Evolutionary conservation across 2,888 invertebrate species (phyloP).

Genomic region (Diachrysia chrysitis): DNA sequence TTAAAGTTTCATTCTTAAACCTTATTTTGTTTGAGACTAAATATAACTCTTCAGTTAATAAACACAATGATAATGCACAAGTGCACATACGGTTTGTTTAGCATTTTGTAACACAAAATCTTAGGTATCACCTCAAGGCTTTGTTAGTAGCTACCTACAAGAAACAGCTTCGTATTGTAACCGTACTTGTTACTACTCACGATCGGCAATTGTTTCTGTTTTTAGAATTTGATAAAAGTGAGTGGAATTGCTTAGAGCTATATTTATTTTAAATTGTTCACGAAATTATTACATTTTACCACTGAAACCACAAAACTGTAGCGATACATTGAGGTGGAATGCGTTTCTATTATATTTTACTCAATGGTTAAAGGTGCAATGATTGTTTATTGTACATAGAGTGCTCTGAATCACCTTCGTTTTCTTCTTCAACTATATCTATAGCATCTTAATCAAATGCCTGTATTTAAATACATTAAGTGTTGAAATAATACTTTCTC

Average conservation of each 20-base stretch:
- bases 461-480: neutral
- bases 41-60: neutral
- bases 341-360: neutral
- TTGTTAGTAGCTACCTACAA: conserved; percentile 14
- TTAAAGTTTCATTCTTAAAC: no score
- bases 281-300: conserved; percentile 28
- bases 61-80: no score
- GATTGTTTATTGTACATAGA: neutral
- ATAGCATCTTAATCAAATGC: neutral
- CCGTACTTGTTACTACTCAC: conserved; percentile 55
- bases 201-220: conserved; percentile 47
- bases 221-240: conserved; percentile 26
- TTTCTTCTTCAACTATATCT: neutral
- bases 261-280: conserved; percentile 45
- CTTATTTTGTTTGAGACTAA: neutral
- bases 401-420: neutral
- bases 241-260: conserved; percentile 27
- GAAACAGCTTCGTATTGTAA: conserved; percentile 43
- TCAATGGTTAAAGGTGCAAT: neutral
- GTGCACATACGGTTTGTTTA: neutral
- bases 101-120: neutral
- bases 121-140: neutral
- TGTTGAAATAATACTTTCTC: conserved; percentile 1
- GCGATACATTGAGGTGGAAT: neutral
- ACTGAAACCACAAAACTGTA: conserved; percentile 29